Percentiles rank a stretch among this genome's conserved stretches.
phyloP scores from a whole-genome alignment of 2,888 invertebrate species.

The Drosophila falleni region DNA sequence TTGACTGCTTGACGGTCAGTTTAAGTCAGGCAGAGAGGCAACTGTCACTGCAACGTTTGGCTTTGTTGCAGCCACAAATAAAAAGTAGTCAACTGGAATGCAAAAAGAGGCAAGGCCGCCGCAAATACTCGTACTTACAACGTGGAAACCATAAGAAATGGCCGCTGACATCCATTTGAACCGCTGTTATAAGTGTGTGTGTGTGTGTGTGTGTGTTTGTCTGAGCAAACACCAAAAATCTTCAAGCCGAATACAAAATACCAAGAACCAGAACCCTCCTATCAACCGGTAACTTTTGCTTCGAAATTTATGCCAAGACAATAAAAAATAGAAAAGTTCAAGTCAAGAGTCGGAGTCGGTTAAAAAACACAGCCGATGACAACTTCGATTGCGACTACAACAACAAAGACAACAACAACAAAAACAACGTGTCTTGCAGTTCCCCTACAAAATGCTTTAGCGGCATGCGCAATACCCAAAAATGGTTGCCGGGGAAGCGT shows the following conservation, averaged over 20 bases:
- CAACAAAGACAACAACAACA: neutral
- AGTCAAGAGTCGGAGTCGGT: slow-evolving; percentile 19
- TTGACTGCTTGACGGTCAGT: slow-evolving; percentile 33
- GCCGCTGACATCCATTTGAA: slow-evolving; percentile 31
- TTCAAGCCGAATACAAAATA: slow-evolving; percentile 9
- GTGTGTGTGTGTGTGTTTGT: slow-evolving; percentile 51
- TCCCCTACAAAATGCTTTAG: slow-evolving; percentile 56
- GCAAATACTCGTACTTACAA: slow-evolving; percentile 30
- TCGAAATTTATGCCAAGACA: slow-evolving; percentile 62
- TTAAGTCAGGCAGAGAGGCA: slow-evolving; percentile 8
- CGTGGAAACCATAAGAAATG: slow-evolving; percentile 42
- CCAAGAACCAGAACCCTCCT: slow-evolving; percentile 19
- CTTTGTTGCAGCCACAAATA: slow-evolving; percentile 42
- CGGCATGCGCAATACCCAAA: slow-evolving; percentile 71
- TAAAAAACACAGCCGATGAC: slow-evolving; percentile 14
- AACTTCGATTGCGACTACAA: slow-evolving; percentile 11
- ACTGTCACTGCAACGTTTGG: slow-evolving; percentile 21
- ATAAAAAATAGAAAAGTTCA: slow-evolving; percentile 46
- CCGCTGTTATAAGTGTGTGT: slow-evolving; percentile 38
- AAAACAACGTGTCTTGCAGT: slow-evolving; percentile 27
- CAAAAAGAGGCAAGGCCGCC: slow-evolving; percentile 54
- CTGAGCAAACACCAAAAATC: slow-evolving; percentile 29
- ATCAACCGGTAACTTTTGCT: slow-evolving; percentile 36
- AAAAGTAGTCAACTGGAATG: slow-evolving; percentile 39
- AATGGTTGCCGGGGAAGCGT: slow-evolving; percentile 80